Base-by-base conservation (phyloP, 2,113 vertebrate genomes). In the Lepus europaeus region DNA sequence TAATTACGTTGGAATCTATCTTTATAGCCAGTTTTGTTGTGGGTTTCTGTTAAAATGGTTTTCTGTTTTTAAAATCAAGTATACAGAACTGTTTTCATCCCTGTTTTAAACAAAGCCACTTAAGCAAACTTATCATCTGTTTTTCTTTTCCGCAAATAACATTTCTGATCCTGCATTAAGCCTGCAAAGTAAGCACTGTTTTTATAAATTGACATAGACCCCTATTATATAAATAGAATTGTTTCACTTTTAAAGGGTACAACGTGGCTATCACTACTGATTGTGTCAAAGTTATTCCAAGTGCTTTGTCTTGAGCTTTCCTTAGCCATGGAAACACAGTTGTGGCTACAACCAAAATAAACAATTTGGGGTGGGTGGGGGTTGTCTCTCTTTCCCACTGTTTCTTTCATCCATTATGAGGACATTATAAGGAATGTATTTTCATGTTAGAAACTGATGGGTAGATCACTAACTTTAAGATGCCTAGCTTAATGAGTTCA, bases 21-120 rank as follows among this genome's bases (percentile, higher is more conserved):
- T 98, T 98, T 98, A 96, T 95, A 97, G 83, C 94, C 98, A 97
- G 84, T 98, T 98, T 98, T 98, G 98, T 98, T 98, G 98, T 98
- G 96, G 96, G 97, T 98, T 98, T 97, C 96, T 97, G 96, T 98
- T 98, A 92, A 98, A 98, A 98, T 97, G 97, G 80, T 97, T 98
- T 98, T 97, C 97, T 97, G 97, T 96, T 98, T 98, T 98, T 98
- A 97, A 98, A 98, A 97, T 95, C 97, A 97, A 98, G 96, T 97
- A 95, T 89, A 96, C 95, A 94, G 86, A 90, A 92, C 96, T 98
- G 95, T 96, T 98, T 98, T 98, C 98, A 98, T 98, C 97, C 93
- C 95, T 95, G 93, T 97, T 97, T 98, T 97, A 97, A 98, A 96
- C 90, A 66, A 98, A 98, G 95, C 96, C 91, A 90, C 95, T 98